Base-by-base conservation (phyloP, 2,113 vertebrate genomes). In the Tenebrosternarchus preto region DNA sequence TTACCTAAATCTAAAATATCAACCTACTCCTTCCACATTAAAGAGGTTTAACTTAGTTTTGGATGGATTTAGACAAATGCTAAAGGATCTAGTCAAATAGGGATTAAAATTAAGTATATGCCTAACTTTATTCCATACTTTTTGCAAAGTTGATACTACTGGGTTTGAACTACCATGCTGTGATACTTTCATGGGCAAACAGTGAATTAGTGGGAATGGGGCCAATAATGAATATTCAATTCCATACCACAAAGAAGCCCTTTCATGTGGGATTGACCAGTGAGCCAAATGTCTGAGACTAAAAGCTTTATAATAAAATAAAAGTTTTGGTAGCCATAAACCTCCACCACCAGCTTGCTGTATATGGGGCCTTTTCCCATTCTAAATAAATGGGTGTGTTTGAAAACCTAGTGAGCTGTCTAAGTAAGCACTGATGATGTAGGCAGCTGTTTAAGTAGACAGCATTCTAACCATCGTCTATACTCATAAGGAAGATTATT, bases 221-320 rank as follows among this genome's bases (percentile, higher is more conserved):
- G 69, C 43, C 9, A 25, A 6, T 3, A 53, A n/a, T 24, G 69
- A 50, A 17, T 46, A 36, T 8, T 71, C 69, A 46, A 53, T 72
- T 22, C 69, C 43, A 27, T 12, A 24, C 36, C 69, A 71, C 7
- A 43, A 43, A 4, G 69, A 20, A n/a, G 69, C 69, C 22, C 69
- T 53, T 17, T 72, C 43, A 25, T 43, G 69, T 22, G 69, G 69
- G 0, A 72, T n/a, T 53, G 12, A 31, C 71, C 71, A 57, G 4
- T 73, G 71, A 0, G 50, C 50, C 15, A 72, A 27, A 12, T 71
- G 69, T 46, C 36, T 43, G 0, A 20, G 25, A 16, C 27, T 72
- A 53, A 72, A 72, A 2, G 43, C 69, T 55, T 53, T 24, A 53
- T 27, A 72, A 27, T 72, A 74, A 74, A 59, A 55, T 20, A 77